Evolutionary conservation across 2,888 invertebrate genomes (phyloP), one percentile per base, ranked within the genome.

Genomic region (Labia minor): DNA sequence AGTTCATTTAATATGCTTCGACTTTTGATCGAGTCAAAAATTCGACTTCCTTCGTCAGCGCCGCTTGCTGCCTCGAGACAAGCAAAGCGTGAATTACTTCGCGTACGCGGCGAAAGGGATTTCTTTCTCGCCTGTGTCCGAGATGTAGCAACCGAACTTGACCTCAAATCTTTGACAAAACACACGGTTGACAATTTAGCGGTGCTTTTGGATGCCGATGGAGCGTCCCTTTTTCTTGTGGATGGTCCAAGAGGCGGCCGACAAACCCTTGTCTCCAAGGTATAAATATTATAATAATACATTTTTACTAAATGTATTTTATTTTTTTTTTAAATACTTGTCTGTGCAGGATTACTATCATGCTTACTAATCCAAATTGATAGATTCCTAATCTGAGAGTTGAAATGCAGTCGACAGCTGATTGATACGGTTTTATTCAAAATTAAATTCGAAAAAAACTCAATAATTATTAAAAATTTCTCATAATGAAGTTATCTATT

Each of bases 111-210:
- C 69, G 81, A 81, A 70, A 72, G 78, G 26, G 80, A 80, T 68
- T 82, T 82, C 73, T 80, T 81, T 72, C 74, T 81, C 68, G 79
- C 80, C 71, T 79, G 79, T 69, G 80, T 81, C 20, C 77, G 81
- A 68, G 82, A 82, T 72, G 80, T 81, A 64, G 80, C 81, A 26
- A 80, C 80, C 64, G 82, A 81, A 71, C 74, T 82, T 66, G 80
- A 81, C 72, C 75, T 81, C 10, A 76, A 76, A 71, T 78, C 78
- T 67, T 73, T 82, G 61, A 80, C 79, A 33, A 75, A 78, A 65
- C 80, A 81, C 73, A 80, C 80, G 63, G 77, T 78, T n/a, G 78
- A 79, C 67, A 81, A 81, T 73, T 73, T 81, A 63, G 74, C 77
- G 65, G 78, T 81, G 14, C 73, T 82, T 49, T 72, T 79, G 65